These are phyloP conservation scores for Eulemur rubriventer DNA, from an alignment of 2,797 vertebrate genomes.

Conservation along the genomic window DNA sequence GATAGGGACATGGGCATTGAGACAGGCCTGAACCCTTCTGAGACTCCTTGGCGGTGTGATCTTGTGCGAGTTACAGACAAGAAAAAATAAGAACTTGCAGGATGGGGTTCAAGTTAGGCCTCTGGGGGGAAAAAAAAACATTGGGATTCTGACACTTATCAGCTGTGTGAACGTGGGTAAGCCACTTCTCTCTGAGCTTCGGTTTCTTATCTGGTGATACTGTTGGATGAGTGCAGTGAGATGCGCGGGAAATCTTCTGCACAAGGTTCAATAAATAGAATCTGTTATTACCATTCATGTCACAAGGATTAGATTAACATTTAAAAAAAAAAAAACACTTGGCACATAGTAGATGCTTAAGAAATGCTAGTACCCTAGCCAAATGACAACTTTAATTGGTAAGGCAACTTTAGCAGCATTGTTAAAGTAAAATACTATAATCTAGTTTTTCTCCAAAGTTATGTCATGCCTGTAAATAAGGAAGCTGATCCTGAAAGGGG, in stretches of 20 bases:
- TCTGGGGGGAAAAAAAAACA: background rate
- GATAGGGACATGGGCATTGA: background rate
- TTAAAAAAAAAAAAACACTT: slow-evolving; percentile 19
- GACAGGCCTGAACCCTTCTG: background rate
- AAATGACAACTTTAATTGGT: background rate
- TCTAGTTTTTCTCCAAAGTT: background rate
- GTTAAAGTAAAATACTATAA: background rate
- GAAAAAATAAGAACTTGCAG: background rate
- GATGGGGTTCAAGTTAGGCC: background rate
- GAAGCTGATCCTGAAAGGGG: background rate
- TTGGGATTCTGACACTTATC: background rate
- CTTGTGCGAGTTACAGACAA: background rate
- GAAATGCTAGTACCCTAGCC: background rate
- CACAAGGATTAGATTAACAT: background rate
- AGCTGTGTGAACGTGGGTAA: background rate
- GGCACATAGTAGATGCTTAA: background rate
- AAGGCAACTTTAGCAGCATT: background rate
- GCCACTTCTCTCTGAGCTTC: background rate
- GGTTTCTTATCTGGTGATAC: background rate
- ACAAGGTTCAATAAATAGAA: background rate
- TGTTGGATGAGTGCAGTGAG: background rate
- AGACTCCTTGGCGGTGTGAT: background rate
- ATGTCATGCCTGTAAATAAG: background rate
- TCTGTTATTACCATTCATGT: background rate
- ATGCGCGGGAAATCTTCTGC: background rate